A percentile compares a stretch with the other conserved stretches of the same genome.
phyloP scores from a whole-genome alignment of 2,888 invertebrate genomes.

The Hypomecis atomaria region DNA sequence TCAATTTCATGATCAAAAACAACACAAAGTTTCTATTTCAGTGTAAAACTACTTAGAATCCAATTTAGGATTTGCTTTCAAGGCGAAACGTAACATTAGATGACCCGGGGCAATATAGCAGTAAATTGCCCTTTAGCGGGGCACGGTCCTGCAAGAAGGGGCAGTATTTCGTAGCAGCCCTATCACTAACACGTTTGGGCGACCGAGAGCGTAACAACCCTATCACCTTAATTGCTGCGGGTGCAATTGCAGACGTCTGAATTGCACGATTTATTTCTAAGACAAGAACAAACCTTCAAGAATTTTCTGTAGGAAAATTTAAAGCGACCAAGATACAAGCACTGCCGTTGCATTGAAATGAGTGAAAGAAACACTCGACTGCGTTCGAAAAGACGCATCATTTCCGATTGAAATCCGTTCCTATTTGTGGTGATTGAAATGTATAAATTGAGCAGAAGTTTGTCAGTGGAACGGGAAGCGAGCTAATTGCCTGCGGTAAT shows the following conservation, averaged over 20 bases:
- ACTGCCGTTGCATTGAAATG: neutral
- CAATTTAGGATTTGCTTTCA: neutral
- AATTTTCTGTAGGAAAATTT: neutral
- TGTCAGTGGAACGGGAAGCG: constrained; percentile 28
- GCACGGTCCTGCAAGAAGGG: neutral
- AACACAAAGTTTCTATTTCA: neutral
- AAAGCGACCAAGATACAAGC: neutral
- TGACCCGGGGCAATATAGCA: constrained; percentile 48
- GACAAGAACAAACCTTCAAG: neutral
- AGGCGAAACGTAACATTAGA: neutral
- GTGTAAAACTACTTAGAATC: neutral
- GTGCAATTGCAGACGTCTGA: constrained; percentile 33
- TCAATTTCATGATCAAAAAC: neutral
- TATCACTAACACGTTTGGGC: neutral
- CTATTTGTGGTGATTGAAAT: constrained; percentile 13
- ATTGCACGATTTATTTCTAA: constrained; percentile 13
- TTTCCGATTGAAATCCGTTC: constrained; percentile 13
- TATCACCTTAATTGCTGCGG: constrained; percentile 38
- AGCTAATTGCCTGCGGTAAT: constrained; percentile 39
- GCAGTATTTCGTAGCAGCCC: constrained; percentile 8
- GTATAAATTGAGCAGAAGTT: constrained; percentile 26
- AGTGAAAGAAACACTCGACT: constrained; percentile 5
- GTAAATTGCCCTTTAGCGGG: constrained; percentile 50
- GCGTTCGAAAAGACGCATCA: constrained; percentile 20
- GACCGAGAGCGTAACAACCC: constrained; percentile 6